Percentiles rank a stretch among this genome's conserved stretches.
Evolutionary conservation across 2,797 vertebrate genomes (phyloP).

Genomic region (Picus viridis): DNA sequence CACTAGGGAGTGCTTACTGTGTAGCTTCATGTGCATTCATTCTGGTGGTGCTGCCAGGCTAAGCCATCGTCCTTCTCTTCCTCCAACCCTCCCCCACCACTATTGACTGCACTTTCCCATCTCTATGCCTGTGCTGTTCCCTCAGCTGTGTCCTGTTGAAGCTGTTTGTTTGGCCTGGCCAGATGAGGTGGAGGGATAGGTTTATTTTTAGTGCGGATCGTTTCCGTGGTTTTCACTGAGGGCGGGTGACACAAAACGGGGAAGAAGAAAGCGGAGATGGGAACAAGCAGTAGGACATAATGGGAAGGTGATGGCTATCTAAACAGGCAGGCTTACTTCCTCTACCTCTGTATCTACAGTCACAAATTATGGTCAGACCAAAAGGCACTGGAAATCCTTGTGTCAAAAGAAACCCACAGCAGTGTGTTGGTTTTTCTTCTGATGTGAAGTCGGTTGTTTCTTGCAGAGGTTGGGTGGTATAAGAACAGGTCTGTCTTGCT

Average conservation of each 20-base stretch:
- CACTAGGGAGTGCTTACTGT: background rate
- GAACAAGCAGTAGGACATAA: background rate
- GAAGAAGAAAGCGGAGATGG: background rate
- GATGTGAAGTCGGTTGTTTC: background rate
- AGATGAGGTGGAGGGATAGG: conserved; percentile 15
- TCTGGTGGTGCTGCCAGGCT: background rate
- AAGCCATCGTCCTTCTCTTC: background rate
- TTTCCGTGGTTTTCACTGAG: conserved; percentile 4
- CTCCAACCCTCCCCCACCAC: background rate
- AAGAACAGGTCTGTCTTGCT: conserved; percentile 35
- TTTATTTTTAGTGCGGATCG: background rate
- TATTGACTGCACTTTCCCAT: background rate
- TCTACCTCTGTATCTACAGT: background rate
- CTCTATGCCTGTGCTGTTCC: background rate
- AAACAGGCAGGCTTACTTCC: conserved; percentile 7
- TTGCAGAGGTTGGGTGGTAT: background rate
- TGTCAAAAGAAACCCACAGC: background rate
- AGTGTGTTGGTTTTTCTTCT: background rate
- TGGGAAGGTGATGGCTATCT: conserved; percentile 6
- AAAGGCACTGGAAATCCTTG: background rate
- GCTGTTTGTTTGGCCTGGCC: conserved; percentile 6
- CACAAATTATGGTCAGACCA: background rate
- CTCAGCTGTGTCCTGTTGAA: conserved; percentile 16
- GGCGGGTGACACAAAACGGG: background rate
- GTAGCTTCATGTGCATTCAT: background rate